Percentiles rank a stretch among this genome's conserved stretches.
phyloP scores from a whole-genome alignment of 2,113 vertebrate species.

The Telmatochromis bifrenatus region DNA sequence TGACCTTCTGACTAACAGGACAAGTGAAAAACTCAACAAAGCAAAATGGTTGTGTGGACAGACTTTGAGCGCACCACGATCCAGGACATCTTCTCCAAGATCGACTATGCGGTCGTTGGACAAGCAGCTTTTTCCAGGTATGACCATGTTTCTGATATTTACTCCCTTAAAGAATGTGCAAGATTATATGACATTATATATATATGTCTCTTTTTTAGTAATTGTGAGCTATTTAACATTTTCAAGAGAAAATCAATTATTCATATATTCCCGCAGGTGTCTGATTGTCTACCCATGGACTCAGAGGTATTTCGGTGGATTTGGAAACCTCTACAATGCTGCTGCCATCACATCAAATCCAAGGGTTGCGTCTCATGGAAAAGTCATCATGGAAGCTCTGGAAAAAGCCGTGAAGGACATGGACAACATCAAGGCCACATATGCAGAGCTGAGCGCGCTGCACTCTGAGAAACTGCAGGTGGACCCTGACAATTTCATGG shows the following conservation, averaged over 20 bases:
- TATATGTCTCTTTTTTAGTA: rapidly evolving
- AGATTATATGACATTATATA: neutral
- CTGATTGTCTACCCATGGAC: slow-evolving; percentile 82
- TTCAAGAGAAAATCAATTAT: rapidly evolving
- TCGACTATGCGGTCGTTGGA: slow-evolving; percentile 20
- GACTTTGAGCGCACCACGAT: slow-evolving; percentile 55
- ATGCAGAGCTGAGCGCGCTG: neutral
- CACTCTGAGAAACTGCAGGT: neutral
- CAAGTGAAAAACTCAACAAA: neutral
- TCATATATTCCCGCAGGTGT: neutral
- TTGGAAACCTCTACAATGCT: slow-evolving; percentile 77
- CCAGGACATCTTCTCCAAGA: slow-evolving; percentile 42
- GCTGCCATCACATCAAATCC: slow-evolving; percentile 65
- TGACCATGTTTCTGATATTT: rapidly evolving
- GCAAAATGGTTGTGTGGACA: slow-evolving; percentile 67
- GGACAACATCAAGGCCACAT: neutral
- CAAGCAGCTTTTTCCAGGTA: slow-evolving; percentile 16
- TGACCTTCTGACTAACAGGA: neutral
- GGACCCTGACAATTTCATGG: neutral
- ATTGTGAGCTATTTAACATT: neutral
- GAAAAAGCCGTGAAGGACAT: neutral
- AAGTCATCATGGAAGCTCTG: rapidly evolving
- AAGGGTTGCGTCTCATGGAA: slow-evolving; percentile 49
- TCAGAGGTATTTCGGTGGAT: slow-evolving; percentile 61
- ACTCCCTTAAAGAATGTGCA: neutral